Evolutionary conservation across 2,888 invertebrate genomes (phyloP), one percentile per base, ranked within the genome.

Genomic region (Thereva nobilitata): DNA sequence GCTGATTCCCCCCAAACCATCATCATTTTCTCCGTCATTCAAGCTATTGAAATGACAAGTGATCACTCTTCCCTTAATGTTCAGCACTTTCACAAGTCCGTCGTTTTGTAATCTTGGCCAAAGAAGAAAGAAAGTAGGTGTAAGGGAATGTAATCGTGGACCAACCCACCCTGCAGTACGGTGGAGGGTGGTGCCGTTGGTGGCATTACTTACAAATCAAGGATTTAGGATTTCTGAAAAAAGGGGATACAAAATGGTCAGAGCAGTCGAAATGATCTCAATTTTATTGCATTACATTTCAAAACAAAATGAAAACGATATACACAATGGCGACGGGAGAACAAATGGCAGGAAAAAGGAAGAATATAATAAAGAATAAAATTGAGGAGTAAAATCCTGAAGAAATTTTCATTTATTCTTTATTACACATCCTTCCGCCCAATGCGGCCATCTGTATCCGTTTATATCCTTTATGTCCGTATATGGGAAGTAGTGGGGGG

Each of bases 211-310:
- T 23, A 23, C 23, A 23, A 23, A 23, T 23, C 23, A 23, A 61
- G 40, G 38, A 49, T 35, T 38, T 50, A 49, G 49, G 38, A 40
- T 44, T 35, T 9, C 6, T 61, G 40, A 23, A 23, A 5, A 34
- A 40, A 35, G 50, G 9, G 61, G 34, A 59, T 34, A 50, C 35
- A 12, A 57, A 61, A 61, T 50, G 49, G 41, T 41, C 40, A 12
- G 50, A 37, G 47, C 35, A 61, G 50, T 50, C 50, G 50, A 50
- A 38, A 61, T 50, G 50, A 50, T 61, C 50, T 61, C 61, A 49
- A 61, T 49, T 61, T 61, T 61, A 44, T 61, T 50, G 45, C 61
- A 61, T 50, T 50, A 41, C 61, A 35, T 61, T 61, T 61, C 40
- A 61, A 50, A 49, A 50, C n/a, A 38, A 61, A 61, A 61, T 49